Conservation (phyloP, 2,113 vertebrate species). For the Coptodon bakossiorum region DNA sequence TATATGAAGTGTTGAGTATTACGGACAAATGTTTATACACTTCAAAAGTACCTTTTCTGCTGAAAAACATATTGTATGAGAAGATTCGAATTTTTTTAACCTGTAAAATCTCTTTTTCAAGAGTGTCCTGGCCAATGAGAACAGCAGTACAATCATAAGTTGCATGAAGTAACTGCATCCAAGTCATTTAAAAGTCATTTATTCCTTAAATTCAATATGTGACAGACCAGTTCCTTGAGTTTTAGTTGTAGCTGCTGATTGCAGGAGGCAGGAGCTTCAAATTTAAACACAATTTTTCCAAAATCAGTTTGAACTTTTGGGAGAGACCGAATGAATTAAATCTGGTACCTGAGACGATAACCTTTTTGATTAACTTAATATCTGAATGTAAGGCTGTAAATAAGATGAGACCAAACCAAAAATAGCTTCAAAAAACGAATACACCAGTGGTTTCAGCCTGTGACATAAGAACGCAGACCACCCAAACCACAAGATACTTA, state of each 20-base stretch:
- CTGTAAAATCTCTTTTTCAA: neutral
- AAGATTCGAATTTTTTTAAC: rapidly evolving
- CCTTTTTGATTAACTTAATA: neutral
- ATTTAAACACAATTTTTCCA: neutral
- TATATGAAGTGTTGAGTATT: neutral
- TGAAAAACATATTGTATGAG: neutral
- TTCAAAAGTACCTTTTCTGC: neutral
- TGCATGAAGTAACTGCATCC: neutral
- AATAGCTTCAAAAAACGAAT: neutral
- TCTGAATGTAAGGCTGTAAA: neutral
- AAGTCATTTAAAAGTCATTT: neutral
- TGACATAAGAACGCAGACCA: rapidly evolving
- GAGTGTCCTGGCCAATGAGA: neutral
- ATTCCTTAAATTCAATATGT: neutral
- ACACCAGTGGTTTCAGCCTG: neutral
- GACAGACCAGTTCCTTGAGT: neutral
- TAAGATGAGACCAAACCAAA: neutral
- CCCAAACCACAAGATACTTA: neutral
- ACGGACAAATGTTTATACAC: neutral
- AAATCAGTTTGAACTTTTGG: neutral
- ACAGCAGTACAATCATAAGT: neutral
- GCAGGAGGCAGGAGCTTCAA: neutral
- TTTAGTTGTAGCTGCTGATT: neutral
- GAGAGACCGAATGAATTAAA: neutral
- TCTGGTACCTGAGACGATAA: rapidly evolving